Evolutionary conservation across 2,888 invertebrate species (phyloP), one percentile per base, ranked within the genome.

Genomic region (Scelioninae gen. 1): DNA sequence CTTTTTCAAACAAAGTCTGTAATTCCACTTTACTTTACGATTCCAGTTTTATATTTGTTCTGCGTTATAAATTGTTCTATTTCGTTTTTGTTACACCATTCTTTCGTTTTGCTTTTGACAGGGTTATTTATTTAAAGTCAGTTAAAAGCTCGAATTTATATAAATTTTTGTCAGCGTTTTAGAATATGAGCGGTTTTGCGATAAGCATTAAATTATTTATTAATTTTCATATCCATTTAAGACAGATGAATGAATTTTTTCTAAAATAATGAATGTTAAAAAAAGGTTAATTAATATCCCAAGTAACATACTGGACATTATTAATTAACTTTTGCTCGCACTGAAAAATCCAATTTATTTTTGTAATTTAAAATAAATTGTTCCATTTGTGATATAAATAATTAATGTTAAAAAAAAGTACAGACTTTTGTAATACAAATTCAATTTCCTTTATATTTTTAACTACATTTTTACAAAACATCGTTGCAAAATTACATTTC

Each of bases 81-180:
- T 69, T 56, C 69, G 47, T 69, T 47, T 56, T 55, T 55, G 65
- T 55, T 56, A 56, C 34, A 56, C 47, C 47, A 9, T 40, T 47
- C 47, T 45, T 53, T 69, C 56, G 45, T 32, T 56, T 56, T 69
- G 69, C 23, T 47, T 69, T 69, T 69, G 56, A 69, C 55, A 69
- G 45, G 34, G 32, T 56, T 69, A 69, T 69, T 69, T 69, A 69
- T 69, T 69, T n/a, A 55, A 68, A 69, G 47, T 56, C 56, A 15
- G 69, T 69, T 45, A 69, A 69, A 69, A 56, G 34, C 69, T 34
- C 34, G 34, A 47, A 45, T 56, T 69, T 56, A 29, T 56, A 69
- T 69, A 56, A 69, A 69, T 56, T 45, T 23, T 56, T 32, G 69
- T 47, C 34, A 10, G 51, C 13, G 40, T 1, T 47, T 63, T 49